Conservation (phyloP, 2,888 invertebrate genomes). For the Zygaena filipendulae region DNA sequence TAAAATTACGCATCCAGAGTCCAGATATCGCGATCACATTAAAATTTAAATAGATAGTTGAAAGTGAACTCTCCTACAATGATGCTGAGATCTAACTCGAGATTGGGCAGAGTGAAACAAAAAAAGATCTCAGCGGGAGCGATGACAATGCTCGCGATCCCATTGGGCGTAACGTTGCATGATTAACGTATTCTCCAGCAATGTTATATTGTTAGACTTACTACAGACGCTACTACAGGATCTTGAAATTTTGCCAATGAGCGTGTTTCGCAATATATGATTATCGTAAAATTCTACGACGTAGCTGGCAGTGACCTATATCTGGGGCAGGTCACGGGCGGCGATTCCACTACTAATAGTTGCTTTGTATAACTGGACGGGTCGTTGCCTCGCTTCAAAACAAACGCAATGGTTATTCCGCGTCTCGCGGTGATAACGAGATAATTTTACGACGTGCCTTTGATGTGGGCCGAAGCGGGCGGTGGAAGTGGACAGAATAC, state of each 20-base stretch:
- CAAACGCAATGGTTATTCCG: constrained; percentile 20
- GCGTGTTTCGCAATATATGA: constrained; percentile 48
- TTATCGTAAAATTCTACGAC: constrained; percentile 56
- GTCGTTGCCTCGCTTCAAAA: constrained; percentile 19
- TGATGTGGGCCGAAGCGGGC: constrained; percentile 26
- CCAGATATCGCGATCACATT: constrained; percentile 25
- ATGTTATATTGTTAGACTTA: constrained; percentile 46
- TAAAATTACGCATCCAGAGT: constrained; percentile 34
- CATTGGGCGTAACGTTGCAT: constrained; percentile 23
- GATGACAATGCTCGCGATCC: constrained; percentile 27
- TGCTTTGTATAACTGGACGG: constrained; percentile 16
- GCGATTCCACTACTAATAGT: constrained; percentile 34
- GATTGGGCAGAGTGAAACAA: constrained; percentile 15
- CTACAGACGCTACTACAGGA: constrained; percentile 53
- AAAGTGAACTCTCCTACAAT: constrained; percentile 31
- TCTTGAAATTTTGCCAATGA: constrained; percentile 66
- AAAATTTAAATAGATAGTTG: constrained; percentile 18
- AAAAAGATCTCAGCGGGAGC: constrained; percentile 32
- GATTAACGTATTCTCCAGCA: constrained; percentile 31
- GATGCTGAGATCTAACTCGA: constrained; percentile 22
- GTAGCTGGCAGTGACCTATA: constrained; percentile 55
- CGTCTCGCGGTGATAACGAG: constrained; percentile 25
- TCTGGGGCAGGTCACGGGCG: constrained; percentile 50
- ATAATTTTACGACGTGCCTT: constrained; percentile 28
- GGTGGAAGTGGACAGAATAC: constrained; percentile 34